These are phyloP conservation scores for Xiphorhynchus elegans DNA, from an alignment of 2,113 vertebrate species.

Conservation along the genomic window DNA sequence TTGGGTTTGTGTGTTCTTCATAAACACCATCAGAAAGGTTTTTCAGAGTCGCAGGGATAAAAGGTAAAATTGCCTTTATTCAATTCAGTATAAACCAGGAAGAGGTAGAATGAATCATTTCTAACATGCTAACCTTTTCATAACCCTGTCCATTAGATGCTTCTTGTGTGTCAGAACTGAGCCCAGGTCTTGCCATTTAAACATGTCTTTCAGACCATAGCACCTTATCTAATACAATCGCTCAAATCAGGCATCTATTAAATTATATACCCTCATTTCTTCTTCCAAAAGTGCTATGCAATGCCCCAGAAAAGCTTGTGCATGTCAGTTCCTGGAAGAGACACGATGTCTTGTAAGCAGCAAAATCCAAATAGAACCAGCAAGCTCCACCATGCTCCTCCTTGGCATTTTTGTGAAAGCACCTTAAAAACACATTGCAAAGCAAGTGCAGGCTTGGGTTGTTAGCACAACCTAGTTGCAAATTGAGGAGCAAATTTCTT, in stretches of 20 bases:
- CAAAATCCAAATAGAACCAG: background rate
- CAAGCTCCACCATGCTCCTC: background rate
- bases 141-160: background rate
- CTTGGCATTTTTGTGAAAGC: background rate
- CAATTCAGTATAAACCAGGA: background rate
- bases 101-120: slow-evolving; percentile 15
- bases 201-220: background rate
- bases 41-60: background rate
- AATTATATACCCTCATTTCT: background rate
- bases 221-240: background rate
- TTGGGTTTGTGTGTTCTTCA: background rate
- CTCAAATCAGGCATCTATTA: background rate
- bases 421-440: background rate
- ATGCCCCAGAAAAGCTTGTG: slow-evolving; percentile 4
- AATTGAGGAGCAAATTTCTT: background rate
- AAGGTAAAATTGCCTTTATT: slow-evolving; percentile 26
- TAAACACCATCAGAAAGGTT: background rate
- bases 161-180: background rate
- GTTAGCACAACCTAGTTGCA: background rate
- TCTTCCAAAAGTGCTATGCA: background rate
- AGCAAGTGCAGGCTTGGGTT: background rate
- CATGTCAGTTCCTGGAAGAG: background rate
- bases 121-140: background rate
- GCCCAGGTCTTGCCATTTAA: background rate
- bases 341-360: background rate